phyloP scores from a whole-genome alignment of 1,140 invertebrate genomes.

The Antheraea mylitta region DNA sequence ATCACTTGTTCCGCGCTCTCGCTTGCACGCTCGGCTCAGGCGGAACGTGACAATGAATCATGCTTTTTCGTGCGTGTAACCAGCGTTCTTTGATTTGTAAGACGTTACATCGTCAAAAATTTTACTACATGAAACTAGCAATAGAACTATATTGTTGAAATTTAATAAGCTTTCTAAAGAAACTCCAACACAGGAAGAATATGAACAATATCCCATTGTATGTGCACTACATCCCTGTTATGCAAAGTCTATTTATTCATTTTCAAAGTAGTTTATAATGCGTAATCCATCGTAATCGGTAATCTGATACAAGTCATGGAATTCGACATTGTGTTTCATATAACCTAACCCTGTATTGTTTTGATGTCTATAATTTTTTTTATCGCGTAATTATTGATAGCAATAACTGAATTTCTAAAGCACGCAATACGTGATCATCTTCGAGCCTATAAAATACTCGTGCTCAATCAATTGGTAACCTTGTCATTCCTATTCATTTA shows the following conservation, averaged over 20 bases:
- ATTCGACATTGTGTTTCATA: constrained; percentile 15
- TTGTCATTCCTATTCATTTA: constrained; percentile 42
- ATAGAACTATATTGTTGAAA: too few relatives aligned
- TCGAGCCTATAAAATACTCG: constrained; percentile 31
- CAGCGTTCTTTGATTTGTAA: too few relatives aligned
- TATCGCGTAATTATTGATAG: constrained; percentile 29
- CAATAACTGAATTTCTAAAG: constrained; percentile 36
- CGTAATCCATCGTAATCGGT: not conserved
- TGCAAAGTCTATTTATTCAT: not conserved
- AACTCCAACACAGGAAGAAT: not conserved
- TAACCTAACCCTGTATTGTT: constrained; percentile 26
- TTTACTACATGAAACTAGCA: too few relatives aligned
- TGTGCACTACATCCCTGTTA: not conserved
- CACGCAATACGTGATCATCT: constrained; percentile 52
- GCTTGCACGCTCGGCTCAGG: too few relatives aligned
- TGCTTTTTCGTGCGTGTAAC: too few relatives aligned
- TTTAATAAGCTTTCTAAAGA: too few relatives aligned
- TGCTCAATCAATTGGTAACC: constrained; percentile 39
- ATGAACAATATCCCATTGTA: not conserved
- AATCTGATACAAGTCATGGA: not conserved
- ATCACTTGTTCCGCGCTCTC: too few relatives aligned
- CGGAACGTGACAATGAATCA: too few relatives aligned
- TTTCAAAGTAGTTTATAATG: not conserved
- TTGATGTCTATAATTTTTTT: constrained; percentile 20
- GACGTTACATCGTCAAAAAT: too few relatives aligned